Base-by-base conservation (phyloP, 2,113 vertebrate genomes). In the Canis aureus region DNA sequence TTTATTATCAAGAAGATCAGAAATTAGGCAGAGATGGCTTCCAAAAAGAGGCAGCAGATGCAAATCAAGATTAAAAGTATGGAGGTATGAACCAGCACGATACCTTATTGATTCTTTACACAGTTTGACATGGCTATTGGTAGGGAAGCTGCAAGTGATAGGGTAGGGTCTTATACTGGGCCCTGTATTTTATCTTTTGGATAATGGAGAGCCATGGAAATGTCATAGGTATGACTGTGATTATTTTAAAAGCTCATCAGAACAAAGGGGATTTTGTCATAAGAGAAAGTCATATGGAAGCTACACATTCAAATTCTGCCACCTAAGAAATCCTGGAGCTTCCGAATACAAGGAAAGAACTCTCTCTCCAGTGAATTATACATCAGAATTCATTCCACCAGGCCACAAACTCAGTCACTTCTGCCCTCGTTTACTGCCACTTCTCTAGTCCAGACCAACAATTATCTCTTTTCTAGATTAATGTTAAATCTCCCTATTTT, bases 41-140 rank as follows among this genome's bases (percentile, higher is more conserved):
- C 38, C 15, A 91, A 82, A 57, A 85, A 80, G 74, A 62, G 29
- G 51, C 0, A 93, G 43, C 17, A 91, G 60, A 82, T 27, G 16
- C 91, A 88, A 87, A 83, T 32, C 49, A 97, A 90, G 55, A 57
- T 62, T 1, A 83, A 95, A 93, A 95, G n/a, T n/a, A 91, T 13
- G 29, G 62, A 66, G 49, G 86, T 20, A 88, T 51, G 29, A 91
- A 51, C 9, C 81, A 83, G 20, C 15, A 88, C 11, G 69, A 27
- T 29, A 71, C 20, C 38, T 78, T 87, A 71, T 5, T 22, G 27
- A 88, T 78, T 79, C 23, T 95, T 51, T 43, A 83, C 51, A 74
- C 7, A 76, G n/a, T 53, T 38, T 92, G 91, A 92, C 22, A 59
- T 35, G 43, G 51, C 32, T 92, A 29, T 25, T 64, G 59, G 59